Conservation (phyloP, 2,888 invertebrate species). For the Emmelina monodactyla region DNA sequence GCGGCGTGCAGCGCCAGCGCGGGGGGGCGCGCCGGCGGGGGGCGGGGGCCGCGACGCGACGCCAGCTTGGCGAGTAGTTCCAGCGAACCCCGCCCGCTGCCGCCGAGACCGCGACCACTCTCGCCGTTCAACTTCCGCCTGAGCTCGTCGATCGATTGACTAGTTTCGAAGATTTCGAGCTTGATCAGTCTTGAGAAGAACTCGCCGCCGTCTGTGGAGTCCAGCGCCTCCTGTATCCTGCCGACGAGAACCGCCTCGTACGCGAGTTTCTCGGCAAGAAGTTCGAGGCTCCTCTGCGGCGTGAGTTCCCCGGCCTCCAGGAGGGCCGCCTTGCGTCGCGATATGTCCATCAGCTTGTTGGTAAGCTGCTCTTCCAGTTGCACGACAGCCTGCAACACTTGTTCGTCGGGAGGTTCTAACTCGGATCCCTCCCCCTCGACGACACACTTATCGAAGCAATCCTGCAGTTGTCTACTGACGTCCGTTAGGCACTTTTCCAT, state of each 20-base stretch:
- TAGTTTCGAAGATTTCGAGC: conserved; percentile 78
- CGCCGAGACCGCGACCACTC: conserved; percentile 37
- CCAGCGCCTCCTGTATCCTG: conserved; percentile 72
- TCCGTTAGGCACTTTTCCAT: conserved; percentile 72
- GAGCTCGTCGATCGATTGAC: conserved; percentile 76
- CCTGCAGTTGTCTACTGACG: conserved; percentile 68
- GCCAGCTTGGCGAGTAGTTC: conserved; percentile 80
- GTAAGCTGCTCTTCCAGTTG: conserved; percentile 74
- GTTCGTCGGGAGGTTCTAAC: conserved; percentile 44
- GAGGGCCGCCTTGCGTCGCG: conserved; percentile 71
- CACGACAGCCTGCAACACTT: conserved; percentile 67
- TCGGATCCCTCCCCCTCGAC: conserved; percentile 46
- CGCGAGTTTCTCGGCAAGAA: conserved; percentile 81
- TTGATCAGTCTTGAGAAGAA: conserved; percentile 69
- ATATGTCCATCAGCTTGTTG: conserved; percentile 73
- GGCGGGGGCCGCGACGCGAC: conserved; percentile 66
- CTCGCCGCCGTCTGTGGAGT: conserved; percentile 62
- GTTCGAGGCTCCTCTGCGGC: conserved; percentile 71
- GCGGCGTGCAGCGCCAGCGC: conserved; percentile 49
- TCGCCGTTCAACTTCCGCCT: conserved; percentile 71
- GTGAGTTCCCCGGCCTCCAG: conserved; percentile 74
- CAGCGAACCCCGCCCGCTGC: conserved; percentile 51
- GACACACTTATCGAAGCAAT: conserved; percentile 67
- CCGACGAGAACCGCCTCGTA: conserved; percentile 79
- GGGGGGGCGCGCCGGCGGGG: conserved; percentile 29